Conservation (phyloP, 2,888 invertebrate genomes). For the Thereva unica region DNA sequence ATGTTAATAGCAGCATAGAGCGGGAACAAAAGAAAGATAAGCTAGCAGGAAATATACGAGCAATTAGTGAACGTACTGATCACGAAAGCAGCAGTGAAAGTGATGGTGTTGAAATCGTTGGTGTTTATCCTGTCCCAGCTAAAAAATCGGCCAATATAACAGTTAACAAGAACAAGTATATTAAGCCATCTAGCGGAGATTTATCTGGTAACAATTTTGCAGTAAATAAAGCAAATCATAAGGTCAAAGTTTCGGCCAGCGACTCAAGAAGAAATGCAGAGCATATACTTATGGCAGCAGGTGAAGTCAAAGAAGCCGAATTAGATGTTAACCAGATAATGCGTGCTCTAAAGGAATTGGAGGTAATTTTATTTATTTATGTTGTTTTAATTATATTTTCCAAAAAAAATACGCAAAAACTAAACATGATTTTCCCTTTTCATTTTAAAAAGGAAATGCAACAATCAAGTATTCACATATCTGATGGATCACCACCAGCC, state of each 20-base stretch:
- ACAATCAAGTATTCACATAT: constrained; percentile 39
- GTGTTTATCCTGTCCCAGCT: constrained; percentile 50
- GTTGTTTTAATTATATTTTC: neutral
- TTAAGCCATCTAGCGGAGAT: constrained; percentile 25
- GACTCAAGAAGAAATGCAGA: constrained; percentile 11
- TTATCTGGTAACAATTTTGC: constrained; percentile 15
- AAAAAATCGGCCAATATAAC: constrained; percentile 26
- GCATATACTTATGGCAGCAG: constrained; percentile 12
- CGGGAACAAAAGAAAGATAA: constrained; percentile 10
- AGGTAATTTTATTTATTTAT: constrained; percentile 47
- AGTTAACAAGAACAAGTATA: constrained; percentile 35
- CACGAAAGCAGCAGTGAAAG: constrained; percentile 53
- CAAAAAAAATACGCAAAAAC: constrained; percentile 1
- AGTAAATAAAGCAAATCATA: constrained; percentile 13
- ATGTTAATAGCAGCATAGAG: constrained; percentile 39
- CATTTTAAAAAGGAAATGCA: constrained; percentile 37
- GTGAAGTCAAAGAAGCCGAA: constrained; percentile 41
- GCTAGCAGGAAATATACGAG: neutral
- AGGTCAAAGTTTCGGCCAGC: constrained; percentile 11
- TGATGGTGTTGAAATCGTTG: constrained; percentile 57
- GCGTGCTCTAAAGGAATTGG: constrained; percentile 59
- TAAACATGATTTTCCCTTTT: neutral
- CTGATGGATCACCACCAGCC: constrained; percentile 35
- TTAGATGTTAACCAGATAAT: constrained; percentile 59
- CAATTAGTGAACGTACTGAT: constrained; percentile 2